Base-by-base conservation (phyloP, 2,888 invertebrate species). In the Mesochorus sp. region DNA sequence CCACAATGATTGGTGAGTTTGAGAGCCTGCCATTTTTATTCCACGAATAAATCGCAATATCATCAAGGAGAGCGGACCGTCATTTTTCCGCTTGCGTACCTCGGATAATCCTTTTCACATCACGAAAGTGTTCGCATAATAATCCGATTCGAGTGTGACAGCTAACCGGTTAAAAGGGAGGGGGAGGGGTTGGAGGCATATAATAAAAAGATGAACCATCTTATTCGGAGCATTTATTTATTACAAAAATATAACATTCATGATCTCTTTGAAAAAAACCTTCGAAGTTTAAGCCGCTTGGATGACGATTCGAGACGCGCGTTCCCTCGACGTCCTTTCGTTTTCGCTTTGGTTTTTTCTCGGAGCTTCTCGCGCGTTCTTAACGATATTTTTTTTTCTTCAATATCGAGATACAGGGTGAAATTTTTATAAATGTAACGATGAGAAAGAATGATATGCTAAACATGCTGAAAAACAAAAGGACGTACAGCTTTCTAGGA, bases 101-200 rank as follows among this genome's bases (percentile, higher is more conserved):
- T 28, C 28, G 28, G 53, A 10, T 53, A 53, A 53, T 53, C 53
- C 28, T 8, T n/a, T 28, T 21, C 49, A 8, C 24, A 12, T 62
- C 10, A 39, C 39, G 17, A 61, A 42, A 21, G 34, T 21, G 19
- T 34, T n/a, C 55, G 10, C 21, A 4, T 42, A 8, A 61, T 61
- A 61, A 61, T 61, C 61, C 61, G 44, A 61, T 44, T 37, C 1
- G 51, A 24, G 26, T 51, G 21, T 66, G 66, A 66, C 53, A 66
- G 26, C 34, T 14, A 37, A 53, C 49, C 66, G 66, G 37, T 37
- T 49, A 12, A 31, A 17, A 28, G 21, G 8, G 21, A 49, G 24
- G 21, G n/a, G 5, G n/a, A 37, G 5, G 12, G 14, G 2, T 10
- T 21, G 21, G n/a, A n/a, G 39, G n/a, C n/a, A 39, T n/a, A 19